Evolutionary conservation across 2,888 invertebrate species (phyloP).

Genomic region (Allygus modestus): DNA sequence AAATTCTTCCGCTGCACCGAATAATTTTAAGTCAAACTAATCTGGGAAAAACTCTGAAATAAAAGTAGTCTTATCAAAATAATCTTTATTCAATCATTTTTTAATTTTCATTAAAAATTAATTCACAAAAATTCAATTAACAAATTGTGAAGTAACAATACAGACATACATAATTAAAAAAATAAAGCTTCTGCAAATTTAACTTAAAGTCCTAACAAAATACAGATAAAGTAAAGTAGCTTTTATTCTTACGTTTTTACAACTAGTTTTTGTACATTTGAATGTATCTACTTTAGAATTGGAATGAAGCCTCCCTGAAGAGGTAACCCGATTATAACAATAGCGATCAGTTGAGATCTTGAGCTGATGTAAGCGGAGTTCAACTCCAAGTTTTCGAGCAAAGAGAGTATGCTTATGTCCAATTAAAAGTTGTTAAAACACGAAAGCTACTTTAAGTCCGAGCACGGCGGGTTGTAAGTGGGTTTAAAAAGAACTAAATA

Average conservation of each 20-base stretch:
- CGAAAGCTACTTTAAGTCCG: slow-evolving; percentile 26
- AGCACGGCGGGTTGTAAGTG: neutral
- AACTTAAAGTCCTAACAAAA: neutral
- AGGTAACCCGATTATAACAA: slow-evolving; percentile 31
- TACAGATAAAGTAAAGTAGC: neutral
- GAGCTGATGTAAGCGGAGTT: neutral
- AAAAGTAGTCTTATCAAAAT: neutral
- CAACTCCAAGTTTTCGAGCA: slow-evolving; percentile 21
- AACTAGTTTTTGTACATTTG: neutral
- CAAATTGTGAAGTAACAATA: no score
- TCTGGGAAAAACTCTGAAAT: neutral
- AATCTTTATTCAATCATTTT: no score
- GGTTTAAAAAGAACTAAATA: slow-evolving; percentile 12
- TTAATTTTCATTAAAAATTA: no score
- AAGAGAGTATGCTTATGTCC: slow-evolving; percentile 15
- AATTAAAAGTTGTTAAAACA: slow-evolving; percentile 43
- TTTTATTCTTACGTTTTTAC: neutral
- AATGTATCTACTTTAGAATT: neutral
- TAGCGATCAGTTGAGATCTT: slow-evolving; percentile 21
- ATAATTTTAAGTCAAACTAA: neutral
- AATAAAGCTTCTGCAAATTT: no score
- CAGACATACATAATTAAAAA: no score
- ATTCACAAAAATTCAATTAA: no score
- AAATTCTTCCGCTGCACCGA: neutral
- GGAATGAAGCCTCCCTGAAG: neutral